These are phyloP conservation scores for Embiotoca jacksoni DNA, from an alignment of 2,113 vertebrate genomes.

Conservation along the genomic window DNA sequence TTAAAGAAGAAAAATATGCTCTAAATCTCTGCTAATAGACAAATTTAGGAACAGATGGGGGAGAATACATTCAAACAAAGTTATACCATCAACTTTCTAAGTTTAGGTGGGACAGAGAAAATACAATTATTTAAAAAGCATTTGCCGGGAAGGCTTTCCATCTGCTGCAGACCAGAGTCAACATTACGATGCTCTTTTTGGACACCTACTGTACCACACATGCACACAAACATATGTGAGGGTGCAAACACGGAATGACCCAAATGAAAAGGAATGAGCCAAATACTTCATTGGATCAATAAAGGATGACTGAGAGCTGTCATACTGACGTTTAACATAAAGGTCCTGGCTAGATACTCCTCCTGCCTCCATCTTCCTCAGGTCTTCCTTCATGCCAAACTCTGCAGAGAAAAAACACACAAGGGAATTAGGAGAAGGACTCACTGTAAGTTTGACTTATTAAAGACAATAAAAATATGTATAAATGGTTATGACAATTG, in stretches of 20 bases:
- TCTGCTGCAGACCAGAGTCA: not conserved
- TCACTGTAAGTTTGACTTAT: not conserved
- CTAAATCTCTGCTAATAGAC: not conserved
- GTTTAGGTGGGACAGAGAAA: not conserved
- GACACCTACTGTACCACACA: not conserved
- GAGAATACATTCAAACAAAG: not conserved
- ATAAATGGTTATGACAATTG: too few species aligned
- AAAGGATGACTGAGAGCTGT: not conserved
- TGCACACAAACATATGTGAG: not conserved
- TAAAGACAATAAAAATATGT: not conserved
- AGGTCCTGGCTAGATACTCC: conserved; percentile 93
- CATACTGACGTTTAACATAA: conserved; percentile 95
- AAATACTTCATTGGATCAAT: not conserved
- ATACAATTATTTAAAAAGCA: not conserved
- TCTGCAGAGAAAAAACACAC: conserved; percentile 84
- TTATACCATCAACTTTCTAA: not conserved
- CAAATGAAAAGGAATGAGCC: not conserved
- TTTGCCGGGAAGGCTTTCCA: not conserved
- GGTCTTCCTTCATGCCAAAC: conserved; percentile 93
- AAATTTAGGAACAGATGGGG: not conserved
- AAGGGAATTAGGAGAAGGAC: not conserved
- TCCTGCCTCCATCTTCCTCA: conserved; percentile 91
- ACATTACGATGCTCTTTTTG: not conserved
- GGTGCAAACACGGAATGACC: not conserved
- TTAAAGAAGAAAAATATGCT: not conserved